These are phyloP conservation scores for Pomacea canaliculata DNA, from an alignment of 2,888 invertebrate genomes.

Conservation along the genomic window DNA sequence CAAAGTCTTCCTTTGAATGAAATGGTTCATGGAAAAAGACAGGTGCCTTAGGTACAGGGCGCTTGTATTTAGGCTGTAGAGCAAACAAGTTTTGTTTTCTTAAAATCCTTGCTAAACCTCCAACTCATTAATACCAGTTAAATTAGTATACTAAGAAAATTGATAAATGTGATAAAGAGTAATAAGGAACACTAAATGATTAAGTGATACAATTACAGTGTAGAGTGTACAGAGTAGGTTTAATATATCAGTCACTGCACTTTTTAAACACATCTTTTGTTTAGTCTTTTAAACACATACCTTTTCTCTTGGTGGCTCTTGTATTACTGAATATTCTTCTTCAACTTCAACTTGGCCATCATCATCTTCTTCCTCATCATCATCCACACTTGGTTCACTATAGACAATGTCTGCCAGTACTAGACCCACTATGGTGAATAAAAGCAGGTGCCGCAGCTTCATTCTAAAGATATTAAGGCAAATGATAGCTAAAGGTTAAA, in stretches of 20 bases:
- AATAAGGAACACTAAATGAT: too few species aligned
- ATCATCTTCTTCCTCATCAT: constrained; percentile 32
- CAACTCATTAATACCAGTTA: too few species aligned
- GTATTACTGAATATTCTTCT: constrained; percentile 28
- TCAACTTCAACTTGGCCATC: constrained; percentile 28
- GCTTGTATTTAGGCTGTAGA: constrained; percentile 69
- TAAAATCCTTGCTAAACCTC: not conserved
- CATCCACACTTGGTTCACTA: constrained; percentile 29
- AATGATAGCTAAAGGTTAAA: not conserved
- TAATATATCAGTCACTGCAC: too few species aligned
- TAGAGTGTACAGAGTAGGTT: too few species aligned
- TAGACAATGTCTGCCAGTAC: constrained; percentile 13
- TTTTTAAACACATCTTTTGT: too few species aligned
- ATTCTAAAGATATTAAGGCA: constrained; percentile 12
- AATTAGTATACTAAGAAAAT: too few species aligned
- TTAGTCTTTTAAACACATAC: not conserved
- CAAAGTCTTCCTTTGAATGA: constrained; percentile 78
- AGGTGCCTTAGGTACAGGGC: constrained; percentile 78
- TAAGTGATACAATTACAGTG: too few species aligned
- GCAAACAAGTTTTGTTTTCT: constrained; percentile 16
- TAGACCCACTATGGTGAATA: constrained; percentile 24
- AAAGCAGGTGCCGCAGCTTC: constrained; percentile 16
- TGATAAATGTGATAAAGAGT: too few species aligned
- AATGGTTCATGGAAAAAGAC: constrained; percentile 88
- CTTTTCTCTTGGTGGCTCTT: constrained; percentile 26